A percentile compares a stretch with the other conserved stretches of the same genome.
Conservation (phyloP, 2,888 invertebrate genomes). For the Hirtodrosophila trivittata region DNA sequence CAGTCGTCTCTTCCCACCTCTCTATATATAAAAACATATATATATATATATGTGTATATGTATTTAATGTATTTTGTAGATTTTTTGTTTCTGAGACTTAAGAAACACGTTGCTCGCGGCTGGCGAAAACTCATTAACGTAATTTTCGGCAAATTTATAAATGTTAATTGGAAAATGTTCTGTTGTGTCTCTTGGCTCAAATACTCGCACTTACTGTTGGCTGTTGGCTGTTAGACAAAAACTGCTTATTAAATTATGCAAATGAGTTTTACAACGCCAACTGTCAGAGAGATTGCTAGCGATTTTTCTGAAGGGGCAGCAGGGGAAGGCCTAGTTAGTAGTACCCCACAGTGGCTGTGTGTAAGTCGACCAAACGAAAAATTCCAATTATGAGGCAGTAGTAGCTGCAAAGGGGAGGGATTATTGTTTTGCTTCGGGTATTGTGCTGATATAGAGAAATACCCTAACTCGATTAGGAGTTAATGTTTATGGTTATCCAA, state of each 20-base stretch:
- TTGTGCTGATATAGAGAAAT: no score
- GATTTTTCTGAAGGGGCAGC: slow-evolving; percentile 27
- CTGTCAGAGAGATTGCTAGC: slow-evolving; percentile 61
- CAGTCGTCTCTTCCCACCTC: background rate
- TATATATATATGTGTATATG: slow-evolving; percentile 20
- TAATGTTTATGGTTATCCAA: no score
- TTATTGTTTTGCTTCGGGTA: no score
- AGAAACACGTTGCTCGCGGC: slow-evolving; percentile 54
- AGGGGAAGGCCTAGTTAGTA: background rate
- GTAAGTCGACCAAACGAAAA: slow-evolving; percentile 50
- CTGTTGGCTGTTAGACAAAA: slow-evolving; percentile 59
- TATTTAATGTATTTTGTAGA: slow-evolving; percentile 35
- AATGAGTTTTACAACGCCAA: slow-evolving; percentile 67
- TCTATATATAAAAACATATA: slow-evolving; percentile 8
- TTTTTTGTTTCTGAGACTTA: slow-evolving; percentile 43
- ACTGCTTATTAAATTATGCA: slow-evolving; percentile 79
- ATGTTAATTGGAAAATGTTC: slow-evolving; percentile 75
- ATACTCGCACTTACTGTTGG: slow-evolving; percentile 24
- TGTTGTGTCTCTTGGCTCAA: slow-evolving; percentile 25
- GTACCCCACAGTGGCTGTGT: background rate
- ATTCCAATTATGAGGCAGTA: slow-evolving; percentile 66
- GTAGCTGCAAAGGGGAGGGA: no score
- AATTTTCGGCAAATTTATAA: slow-evolving; percentile 76
- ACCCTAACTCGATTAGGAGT: no score
- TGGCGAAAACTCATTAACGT: slow-evolving; percentile 73